Evolutionary conservation across 2,113 vertebrate species (phyloP).

Genomic region (Eulemur rufifrons): DNA sequence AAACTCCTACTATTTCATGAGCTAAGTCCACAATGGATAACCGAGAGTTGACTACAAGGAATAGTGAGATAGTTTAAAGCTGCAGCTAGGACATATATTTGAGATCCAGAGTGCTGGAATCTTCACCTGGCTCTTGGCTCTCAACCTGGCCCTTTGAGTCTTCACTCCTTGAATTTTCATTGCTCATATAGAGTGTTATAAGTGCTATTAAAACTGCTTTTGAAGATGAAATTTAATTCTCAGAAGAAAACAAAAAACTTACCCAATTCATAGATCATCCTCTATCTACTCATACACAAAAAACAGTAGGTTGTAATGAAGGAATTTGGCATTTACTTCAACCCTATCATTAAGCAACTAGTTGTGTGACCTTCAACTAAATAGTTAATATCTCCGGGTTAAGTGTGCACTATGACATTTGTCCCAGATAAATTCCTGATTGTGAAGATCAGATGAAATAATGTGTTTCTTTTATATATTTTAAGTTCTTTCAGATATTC

Average conservation of each 20-base stretch:
- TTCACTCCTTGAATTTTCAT: not conserved
- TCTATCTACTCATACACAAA: not conserved
- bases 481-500: no score
- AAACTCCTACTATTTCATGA: not conserved
- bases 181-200: not conserved
- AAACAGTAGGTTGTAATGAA: not conserved
- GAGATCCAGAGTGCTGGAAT: not conserved
- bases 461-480: no score
- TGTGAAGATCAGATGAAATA: not conserved
- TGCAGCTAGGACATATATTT: not conserved
- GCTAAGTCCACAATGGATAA: not conserved
- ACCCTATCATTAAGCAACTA: not conserved
- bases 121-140: not conserved
- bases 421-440: not conserved
- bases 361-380: not conserved
- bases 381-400: not conserved
- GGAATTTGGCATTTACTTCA: not conserved
- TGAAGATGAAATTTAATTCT: not conserved
- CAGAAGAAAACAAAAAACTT: not conserved
- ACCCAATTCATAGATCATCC: not conserved
- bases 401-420: accelerated
- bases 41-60: not conserved
- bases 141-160: not conserved
- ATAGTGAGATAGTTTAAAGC: not conserved
- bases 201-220: not conserved